Base-by-base conservation (phyloP, 2,113 vertebrate species). In the Illadopsis cleaveri region DNA sequence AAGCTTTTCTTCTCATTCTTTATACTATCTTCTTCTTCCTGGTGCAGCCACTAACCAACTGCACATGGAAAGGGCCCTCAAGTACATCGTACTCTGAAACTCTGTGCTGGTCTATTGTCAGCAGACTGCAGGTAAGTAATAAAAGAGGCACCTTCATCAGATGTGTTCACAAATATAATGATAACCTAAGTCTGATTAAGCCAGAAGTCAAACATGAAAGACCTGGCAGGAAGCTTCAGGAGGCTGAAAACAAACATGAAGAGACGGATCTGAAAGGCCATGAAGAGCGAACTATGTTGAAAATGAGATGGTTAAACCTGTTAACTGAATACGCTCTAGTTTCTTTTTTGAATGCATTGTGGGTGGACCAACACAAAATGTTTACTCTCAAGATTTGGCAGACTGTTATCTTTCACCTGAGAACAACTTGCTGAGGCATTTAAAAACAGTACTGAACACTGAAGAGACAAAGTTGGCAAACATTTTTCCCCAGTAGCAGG, bases 91-190 rank as follows among this genome's bases (percentile, higher is more conserved):
- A 10, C 28, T 35, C n/a, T 58, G 47, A 82, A 28, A 76, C 25
- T 58, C 68, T 64, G 44, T n/a, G 28, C 37, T 72, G 31, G 72
- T 77, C 45, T 54, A 6, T 10, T 66, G 33, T 44, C 0, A 0
- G 20, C 35, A 66, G 80, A 78, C 62, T 86, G 64, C 88, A 94
- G 89, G 68, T 93, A 56, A 91, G 83, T 84, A 96, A 87, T 96
- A 94, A 97, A 96, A 93, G 57, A 93, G 48, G 51, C 88, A 78
- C 64, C 88, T 95, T 92, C 82, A 75, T 94, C 79, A 94, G 92
- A 83, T 5, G 5, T 96, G 92, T 92, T 95, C 94, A 93, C 92
- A 97, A 92, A 82, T 93, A 28, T 37, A 72, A 73, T 76, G 76
- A 90, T 84, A 88, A 82, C 90, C 28, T 73, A 86, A 48, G 45